A percentile compares a stretch with the other conserved stretches of the same genome.
These are phyloP conservation scores for Conus betulinus DNA, from an alignment of 1,140 invertebrate genomes.

Conservation along the genomic window DNA sequence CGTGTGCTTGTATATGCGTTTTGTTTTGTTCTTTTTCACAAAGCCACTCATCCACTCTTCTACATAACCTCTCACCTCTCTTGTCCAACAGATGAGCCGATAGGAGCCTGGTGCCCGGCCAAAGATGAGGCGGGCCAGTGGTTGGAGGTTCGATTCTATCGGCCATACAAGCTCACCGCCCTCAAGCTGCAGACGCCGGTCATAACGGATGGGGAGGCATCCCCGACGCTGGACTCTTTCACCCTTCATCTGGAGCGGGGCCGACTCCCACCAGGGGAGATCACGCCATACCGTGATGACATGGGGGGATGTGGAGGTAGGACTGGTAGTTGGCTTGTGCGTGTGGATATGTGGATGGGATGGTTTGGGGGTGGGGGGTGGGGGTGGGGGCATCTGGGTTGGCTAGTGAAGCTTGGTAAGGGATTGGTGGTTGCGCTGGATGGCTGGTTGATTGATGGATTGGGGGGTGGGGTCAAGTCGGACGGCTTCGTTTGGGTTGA, in stretches of 20 bases:
- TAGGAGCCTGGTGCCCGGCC: slow-evolving; percentile 49
- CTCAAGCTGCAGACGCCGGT: slow-evolving; percentile 42
- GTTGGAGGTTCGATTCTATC: slow-evolving; percentile 47
- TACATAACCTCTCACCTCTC: not conserved
- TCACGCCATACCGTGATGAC: slow-evolving; percentile 19
- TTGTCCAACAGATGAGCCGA: slow-evolving; percentile 25
- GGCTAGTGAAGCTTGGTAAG: not conserved
- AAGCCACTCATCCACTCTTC: not conserved
- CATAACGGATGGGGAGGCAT: not conserved
- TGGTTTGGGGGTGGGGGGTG: not conserved
- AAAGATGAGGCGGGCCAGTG: slow-evolving; percentile 34
- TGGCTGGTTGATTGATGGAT: too few relatives aligned
- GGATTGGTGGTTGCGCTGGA: too few relatives aligned
- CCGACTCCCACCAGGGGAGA: slow-evolving; percentile 27
- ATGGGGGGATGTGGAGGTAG: not conserved
- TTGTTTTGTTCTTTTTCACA: not conserved
- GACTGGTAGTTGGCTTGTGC: too few relatives aligned
- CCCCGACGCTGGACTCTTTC: slow-evolving; percentile 35
- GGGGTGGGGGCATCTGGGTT: not conserved
- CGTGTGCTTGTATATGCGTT: not conserved
- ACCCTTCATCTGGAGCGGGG: slow-evolving; percentile 37
- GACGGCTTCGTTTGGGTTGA: too few relatives aligned
- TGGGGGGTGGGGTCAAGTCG: too few relatives aligned
- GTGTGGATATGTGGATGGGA: not conserved
- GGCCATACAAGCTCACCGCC: slow-evolving; percentile 36